Percentiles rank a stretch among this genome's conserved stretches.
Conservation (phyloP, 2,888 invertebrate genomes). For the Lasioglossum leucozonium region DNA sequence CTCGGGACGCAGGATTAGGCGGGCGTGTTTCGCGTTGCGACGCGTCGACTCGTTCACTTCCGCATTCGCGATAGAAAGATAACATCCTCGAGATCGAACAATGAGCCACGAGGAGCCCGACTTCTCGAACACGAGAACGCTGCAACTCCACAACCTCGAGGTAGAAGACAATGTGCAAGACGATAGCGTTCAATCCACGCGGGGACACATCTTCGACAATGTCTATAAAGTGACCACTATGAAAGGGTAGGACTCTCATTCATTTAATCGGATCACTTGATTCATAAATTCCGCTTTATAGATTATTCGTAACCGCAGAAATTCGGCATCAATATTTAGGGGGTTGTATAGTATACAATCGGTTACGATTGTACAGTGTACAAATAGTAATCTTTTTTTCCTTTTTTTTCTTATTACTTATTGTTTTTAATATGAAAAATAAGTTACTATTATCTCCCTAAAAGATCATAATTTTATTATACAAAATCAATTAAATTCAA, state of each 20-base stretch:
- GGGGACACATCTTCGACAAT: slow-evolving; percentile 54
- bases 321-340: too few species aligned
- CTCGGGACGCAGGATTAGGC: slow-evolving; percentile 13
- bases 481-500: too few species aligned
- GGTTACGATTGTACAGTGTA: too few species aligned
- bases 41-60: slow-evolving; percentile 21
- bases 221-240: slow-evolving; percentile 67
- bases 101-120: slow-evolving; percentile 59
- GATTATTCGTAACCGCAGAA: too few species aligned
- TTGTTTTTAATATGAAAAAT: too few species aligned
- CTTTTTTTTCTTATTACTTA: too few species aligned
- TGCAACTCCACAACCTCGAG: slow-evolving; percentile 60
- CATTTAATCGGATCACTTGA: neutral
- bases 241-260: slow-evolving; percentile 58
- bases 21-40: slow-evolving; percentile 6
- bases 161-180: slow-evolving; percentile 50
- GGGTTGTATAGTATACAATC: too few species aligned
- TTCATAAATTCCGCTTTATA: neutral
- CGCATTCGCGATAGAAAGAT: neutral
- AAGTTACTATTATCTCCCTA: too few species aligned
- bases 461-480: too few species aligned
- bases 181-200: slow-evolving; percentile 36
- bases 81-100: slow-evolving; percentile 24
- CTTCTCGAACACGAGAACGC: slow-evolving; percentile 67
- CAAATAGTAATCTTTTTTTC: too few species aligned